phyloP scores from a whole-genome alignment of 1,140 invertebrate genomes.

The Ips typographus region DNA sequence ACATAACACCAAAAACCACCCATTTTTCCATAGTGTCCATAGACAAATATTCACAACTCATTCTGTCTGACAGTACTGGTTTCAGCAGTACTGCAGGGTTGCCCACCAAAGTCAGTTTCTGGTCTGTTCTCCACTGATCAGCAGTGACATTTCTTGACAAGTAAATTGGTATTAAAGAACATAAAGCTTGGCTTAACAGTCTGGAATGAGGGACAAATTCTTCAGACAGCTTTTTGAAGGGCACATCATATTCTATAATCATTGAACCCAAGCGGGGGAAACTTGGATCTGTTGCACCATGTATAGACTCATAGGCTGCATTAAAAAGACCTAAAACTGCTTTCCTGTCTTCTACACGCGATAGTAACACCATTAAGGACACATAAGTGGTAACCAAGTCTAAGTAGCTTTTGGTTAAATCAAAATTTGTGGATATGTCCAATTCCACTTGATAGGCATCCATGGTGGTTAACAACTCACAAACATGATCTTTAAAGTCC shows the following conservation, averaged over 20 bases:
- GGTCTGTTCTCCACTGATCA: constrained; percentile 90
- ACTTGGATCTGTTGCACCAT: constrained; percentile 59
- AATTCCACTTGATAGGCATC: constrained; percentile 93
- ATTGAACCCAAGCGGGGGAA: constrained; percentile 56
- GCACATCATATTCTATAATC: constrained; percentile 97
- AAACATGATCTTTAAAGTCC: constrained; percentile 98
- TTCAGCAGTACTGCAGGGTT: constrained; percentile 90
- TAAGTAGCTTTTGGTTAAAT: constrained; percentile 93
- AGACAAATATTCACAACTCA: constrained; percentile 96
- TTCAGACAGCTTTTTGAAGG: constrained; percentile 93
- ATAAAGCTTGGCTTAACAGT: constrained; percentile 79
- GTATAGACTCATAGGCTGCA: constrained; percentile 94
- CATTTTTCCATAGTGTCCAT: constrained; percentile 94
- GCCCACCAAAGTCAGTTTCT: constrained; percentile 91
- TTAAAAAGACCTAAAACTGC: constrained; percentile 96
- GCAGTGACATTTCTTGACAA: constrained; percentile 87
- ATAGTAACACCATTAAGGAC: constrained; percentile 93
- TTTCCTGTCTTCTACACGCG: constrained; percentile 96
- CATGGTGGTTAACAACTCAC: constrained; percentile 95
- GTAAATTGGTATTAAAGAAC: constrained; percentile 87
- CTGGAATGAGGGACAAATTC: constrained; percentile 96
- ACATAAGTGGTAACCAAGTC: constrained; percentile 94
- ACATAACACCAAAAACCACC: constrained; percentile 92
- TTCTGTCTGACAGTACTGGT: constrained; percentile 91
- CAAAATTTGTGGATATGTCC: constrained; percentile 95